A percentile compares a stretch with the other conserved stretches of the same genome.
Evolutionary conservation across 2,797 vertebrate genomes (phyloP).

Genomic region (Limnodromus scolopaceus): DNA sequence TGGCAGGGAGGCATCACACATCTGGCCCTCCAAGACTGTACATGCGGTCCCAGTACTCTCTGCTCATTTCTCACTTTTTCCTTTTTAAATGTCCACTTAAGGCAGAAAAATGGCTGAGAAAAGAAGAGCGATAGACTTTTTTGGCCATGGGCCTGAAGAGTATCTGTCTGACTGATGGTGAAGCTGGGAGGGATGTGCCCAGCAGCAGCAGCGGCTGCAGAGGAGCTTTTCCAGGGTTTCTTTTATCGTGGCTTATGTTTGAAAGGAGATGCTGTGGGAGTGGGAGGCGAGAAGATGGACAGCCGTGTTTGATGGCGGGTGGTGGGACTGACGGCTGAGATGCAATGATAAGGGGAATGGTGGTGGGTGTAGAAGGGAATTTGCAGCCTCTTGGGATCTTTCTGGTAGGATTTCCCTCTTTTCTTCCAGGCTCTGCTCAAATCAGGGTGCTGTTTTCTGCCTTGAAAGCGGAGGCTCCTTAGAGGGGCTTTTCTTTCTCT

Average conservation of each 20-base stretch:
- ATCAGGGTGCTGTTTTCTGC: not conserved
- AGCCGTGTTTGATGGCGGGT: not conserved
- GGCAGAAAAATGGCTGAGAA: not conserved
- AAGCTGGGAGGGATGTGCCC: not conserved
- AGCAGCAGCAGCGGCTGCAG: not conserved
- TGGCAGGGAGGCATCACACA: not conserved
- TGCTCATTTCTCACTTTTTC: slow-evolving; percentile 9
- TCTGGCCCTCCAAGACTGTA: not conserved
- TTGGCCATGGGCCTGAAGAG: not conserved
- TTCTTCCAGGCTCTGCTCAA: not conserved
- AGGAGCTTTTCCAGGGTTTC: not conserved
- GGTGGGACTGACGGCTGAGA: not conserved
- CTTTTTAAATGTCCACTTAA: not conserved
- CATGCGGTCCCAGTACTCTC: not conserved
- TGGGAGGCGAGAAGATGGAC: not conserved
- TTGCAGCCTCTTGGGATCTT: not conserved
- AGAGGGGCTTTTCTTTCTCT: not conserved
- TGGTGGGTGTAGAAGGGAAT: not conserved
- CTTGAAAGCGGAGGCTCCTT: not conserved
- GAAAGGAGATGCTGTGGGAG: not conserved
- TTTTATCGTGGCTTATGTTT: not conserved
- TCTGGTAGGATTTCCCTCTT: not conserved
- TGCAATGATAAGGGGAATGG: not conserved
- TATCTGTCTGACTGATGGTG: not conserved
- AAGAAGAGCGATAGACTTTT: not conserved